Base-by-base conservation (phyloP, 2,797 vertebrate species). In the Aplochiton taeniatus region DNA sequence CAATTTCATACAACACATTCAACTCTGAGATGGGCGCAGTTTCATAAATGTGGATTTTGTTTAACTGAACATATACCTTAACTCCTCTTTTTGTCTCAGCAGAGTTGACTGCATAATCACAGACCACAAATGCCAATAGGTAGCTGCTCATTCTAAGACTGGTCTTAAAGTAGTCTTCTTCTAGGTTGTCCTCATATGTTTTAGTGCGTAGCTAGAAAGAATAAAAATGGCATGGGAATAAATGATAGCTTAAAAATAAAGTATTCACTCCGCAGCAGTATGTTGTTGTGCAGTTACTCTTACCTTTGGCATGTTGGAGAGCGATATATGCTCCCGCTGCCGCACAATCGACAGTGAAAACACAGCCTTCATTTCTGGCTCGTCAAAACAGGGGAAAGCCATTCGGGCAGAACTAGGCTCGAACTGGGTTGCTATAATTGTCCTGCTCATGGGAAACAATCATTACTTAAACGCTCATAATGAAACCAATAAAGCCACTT, bases 101-200 rank as follows among this genome's bases (percentile, higher is more conserved):
- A 11, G 67, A 46, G 46, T 46, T 70, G 42, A 56, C 61, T 18
- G 63, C 16, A 58, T 60, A 68, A 48, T 75, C 65, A 44, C 65
- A 53, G 8, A 76, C 57, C 13, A 76, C 57, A 47, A 72, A 76
- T 11, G 69, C 69, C 57, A 72, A 11, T 20, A 76, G 49, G 58
- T 76, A 76, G 52, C 44, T 72, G 53, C 74, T 76, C 74, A 76
- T 76, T 49, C 44, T 72, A 41, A 72, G 61, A n/a, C 65, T 76
- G 42, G 62, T 63, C 19, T 68, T 47, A 49, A 61, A 76, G 57
- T 68, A 58, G 58, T 76, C 74, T 43, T 65, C 66, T 51, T 31
- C 11, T 11, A 72, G 48, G 13, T 62, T 57, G n/a, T 68, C 51
- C n/a, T 9, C 19, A 9, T 31, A 47, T 12, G 47, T 9, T 53